Percentiles rank a stretch among this genome's conserved stretches.
These are phyloP conservation scores for Protonemura montana DNA, from an alignment of 2,888 invertebrate genomes.

Conservation along the genomic window DNA sequence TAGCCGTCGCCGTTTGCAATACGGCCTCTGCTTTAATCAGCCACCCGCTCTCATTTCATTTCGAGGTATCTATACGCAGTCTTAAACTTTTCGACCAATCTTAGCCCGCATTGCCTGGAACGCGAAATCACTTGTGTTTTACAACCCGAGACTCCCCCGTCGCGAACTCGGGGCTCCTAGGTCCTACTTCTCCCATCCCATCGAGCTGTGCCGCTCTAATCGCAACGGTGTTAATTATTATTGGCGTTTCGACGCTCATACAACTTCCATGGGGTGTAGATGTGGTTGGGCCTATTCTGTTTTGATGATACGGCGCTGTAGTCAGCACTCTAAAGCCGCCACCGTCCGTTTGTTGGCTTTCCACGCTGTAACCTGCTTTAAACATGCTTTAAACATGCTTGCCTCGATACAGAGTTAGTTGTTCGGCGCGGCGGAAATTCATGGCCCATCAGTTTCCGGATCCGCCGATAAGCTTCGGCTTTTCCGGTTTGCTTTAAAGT, in stretches of 20 bases:
- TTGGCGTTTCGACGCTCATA: neutral
- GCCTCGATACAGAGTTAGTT: neutral
- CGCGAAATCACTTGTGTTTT: neutral
- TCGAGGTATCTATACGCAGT: neutral
- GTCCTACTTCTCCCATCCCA: neutral
- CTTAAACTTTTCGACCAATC: neutral
- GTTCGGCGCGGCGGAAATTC: slow-evolving; percentile 24
- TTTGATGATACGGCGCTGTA: neutral
- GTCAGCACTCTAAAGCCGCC: neutral
- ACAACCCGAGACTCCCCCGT: neutral
- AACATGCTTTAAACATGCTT: neutral
- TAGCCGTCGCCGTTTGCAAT: neutral
- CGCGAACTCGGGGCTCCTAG: neutral
- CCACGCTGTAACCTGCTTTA: neutral
- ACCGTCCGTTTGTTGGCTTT: neutral
- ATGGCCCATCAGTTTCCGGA: slow-evolving; percentile 33
- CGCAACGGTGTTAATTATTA: neutral
- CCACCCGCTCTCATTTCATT: neutral
- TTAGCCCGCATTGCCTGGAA: neutral
- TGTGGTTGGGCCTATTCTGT: neutral
- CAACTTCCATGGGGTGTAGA: neutral
- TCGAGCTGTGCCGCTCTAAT: neutral
- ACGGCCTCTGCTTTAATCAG: neutral
- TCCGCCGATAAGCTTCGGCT: slow-evolving; percentile 30
- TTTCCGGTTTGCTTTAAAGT: slow-evolving; percentile 26